Evolutionary conservation across 2,797 vertebrate genomes (phyloP).

Genomic region (Paramormyrops hopkinsi): DNA sequence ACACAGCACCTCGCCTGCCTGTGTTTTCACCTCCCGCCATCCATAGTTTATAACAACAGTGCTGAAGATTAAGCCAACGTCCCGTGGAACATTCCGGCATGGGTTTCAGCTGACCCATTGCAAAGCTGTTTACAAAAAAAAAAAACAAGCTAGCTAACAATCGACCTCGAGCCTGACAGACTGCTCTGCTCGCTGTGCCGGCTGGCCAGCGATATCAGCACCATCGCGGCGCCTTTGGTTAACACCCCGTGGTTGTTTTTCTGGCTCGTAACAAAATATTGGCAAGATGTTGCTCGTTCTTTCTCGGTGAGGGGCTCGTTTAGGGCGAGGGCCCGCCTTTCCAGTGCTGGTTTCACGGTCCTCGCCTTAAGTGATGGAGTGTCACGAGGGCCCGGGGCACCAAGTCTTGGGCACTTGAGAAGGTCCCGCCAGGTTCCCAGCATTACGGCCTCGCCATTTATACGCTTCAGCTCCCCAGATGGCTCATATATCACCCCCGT

Average conservation of each 20-base stretch:
- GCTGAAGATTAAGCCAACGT: slow-evolving; percentile 43
- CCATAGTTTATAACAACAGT: slow-evolving; percentile 55
- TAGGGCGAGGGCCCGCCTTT: slow-evolving; percentile 46
- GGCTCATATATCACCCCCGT: slow-evolving; percentile 32
- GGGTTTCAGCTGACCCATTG: not conserved
- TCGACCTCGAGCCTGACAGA: not conserved
- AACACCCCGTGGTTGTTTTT: slow-evolving; percentile 33
- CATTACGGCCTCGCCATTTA: slow-evolving; percentile 22
- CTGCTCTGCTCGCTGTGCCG: not conserved
- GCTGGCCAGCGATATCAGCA: not conserved
- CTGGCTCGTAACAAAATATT: slow-evolving; percentile 39
- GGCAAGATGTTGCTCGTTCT: slow-evolving; percentile 56
- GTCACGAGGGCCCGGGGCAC: slow-evolving; percentile 34
- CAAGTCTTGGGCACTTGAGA: slow-evolving; percentile 41
- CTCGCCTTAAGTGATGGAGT: slow-evolving; percentile 42
- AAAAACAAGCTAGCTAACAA: not conserved
- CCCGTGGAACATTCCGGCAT: slow-evolving; percentile 39
- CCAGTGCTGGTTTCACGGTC: slow-evolving; percentile 53
- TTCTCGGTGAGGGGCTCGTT: slow-evolving; percentile 52
- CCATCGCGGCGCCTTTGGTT: not conserved
- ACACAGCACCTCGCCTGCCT: slow-evolving; percentile 49
- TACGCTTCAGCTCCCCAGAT: slow-evolving; percentile 28
- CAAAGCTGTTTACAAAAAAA: not conserved
- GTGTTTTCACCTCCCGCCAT: slow-evolving; percentile 61
- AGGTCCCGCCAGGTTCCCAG: slow-evolving; percentile 22